Percentiles rank a stretch among this genome's conserved stretches.
phyloP scores from a whole-genome alignment of 1,140 invertebrate species.

The Pseudomyrmex flavicornis region DNA sequence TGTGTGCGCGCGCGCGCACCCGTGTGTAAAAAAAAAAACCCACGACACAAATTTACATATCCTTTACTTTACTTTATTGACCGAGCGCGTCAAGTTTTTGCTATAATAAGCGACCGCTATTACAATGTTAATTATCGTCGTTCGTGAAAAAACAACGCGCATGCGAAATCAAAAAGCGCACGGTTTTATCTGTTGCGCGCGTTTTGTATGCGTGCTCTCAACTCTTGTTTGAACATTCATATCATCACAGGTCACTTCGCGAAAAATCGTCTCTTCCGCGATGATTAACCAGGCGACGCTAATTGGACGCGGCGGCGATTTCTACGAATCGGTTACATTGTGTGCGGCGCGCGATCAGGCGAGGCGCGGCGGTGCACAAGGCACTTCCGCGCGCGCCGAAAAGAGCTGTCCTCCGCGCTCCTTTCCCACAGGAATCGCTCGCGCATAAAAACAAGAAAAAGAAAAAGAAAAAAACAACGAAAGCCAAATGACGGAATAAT shows the following conservation, averaged over 20 bases:
- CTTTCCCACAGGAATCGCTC: conserved; percentile 71
- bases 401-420: not conserved
- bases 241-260: too few relatives aligned
- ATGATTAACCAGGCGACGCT: not conserved
- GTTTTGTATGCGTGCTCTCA: too few relatives aligned
- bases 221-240: not conserved
- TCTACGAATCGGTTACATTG: conserved; percentile 57
- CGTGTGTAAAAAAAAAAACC: not conserved
- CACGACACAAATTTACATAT: conserved; percentile 15
- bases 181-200: too few relatives aligned
- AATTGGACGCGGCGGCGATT: conserved; percentile 33
- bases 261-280: conserved; percentile 4
- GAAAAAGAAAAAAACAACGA: too few relatives aligned
- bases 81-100: conserved; percentile 40
- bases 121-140: conserved; percentile 3
- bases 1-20: too few relatives aligned
- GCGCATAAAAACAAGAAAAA: conserved; percentile 56
- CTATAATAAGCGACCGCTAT: conserved; percentile 20
- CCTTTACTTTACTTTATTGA: conserved; percentile 32
- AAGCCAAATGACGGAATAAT: conserved; percentile 65
- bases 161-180: conserved; percentile 8
- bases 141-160: conserved; percentile 3
- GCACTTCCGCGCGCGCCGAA: conserved; percentile 40
- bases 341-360: conserved; percentile 29
- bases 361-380: conserved; percentile 36